Evolutionary conservation across 2,113 vertebrate species (phyloP).

Genomic region (Candoia aspera): DNA sequence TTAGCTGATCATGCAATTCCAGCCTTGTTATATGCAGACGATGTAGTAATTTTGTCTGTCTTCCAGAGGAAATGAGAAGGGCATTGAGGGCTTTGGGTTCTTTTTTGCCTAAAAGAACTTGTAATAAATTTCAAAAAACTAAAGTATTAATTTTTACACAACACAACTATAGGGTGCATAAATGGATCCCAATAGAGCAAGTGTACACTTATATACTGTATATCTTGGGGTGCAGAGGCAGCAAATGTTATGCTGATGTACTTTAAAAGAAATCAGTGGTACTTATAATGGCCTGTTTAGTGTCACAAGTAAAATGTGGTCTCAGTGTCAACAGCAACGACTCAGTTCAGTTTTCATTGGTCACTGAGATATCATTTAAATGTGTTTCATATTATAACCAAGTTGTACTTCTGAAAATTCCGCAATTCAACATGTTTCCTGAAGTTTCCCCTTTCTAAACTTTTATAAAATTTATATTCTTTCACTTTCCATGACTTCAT

Average conservation of each 20-base stretch:
- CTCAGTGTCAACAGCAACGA: neutral
- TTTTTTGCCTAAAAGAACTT: no score
- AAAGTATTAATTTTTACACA: no score
- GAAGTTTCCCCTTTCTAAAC: neutral
- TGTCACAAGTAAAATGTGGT: neutral
- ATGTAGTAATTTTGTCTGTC: no score
- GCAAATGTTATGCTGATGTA: neutral
- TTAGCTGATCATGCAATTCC: no score
- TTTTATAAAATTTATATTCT: slow-evolving; percentile 40
- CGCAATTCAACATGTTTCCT: slow-evolving; percentile 20
- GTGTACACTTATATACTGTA: no score
- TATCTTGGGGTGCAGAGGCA: no score
- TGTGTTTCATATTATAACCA: neutral
- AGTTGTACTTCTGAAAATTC: slow-evolving; percentile 30
- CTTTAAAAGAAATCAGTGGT: neutral
- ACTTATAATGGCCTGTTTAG: neutral
- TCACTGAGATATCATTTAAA: slow-evolving; percentile 1
- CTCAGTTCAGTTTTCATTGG: neutral
- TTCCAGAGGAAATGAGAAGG: no score
- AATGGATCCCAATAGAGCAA: no score
- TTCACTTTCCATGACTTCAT: slow-evolving; percentile 26
- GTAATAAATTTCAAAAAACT: no score
- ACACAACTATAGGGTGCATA: no score
- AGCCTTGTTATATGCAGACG: no score
- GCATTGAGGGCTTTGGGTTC: no score